These are phyloP conservation scores for Acronicta leporina DNA, from an alignment of 2,888 invertebrate genomes.

Conservation along the genomic window DNA sequence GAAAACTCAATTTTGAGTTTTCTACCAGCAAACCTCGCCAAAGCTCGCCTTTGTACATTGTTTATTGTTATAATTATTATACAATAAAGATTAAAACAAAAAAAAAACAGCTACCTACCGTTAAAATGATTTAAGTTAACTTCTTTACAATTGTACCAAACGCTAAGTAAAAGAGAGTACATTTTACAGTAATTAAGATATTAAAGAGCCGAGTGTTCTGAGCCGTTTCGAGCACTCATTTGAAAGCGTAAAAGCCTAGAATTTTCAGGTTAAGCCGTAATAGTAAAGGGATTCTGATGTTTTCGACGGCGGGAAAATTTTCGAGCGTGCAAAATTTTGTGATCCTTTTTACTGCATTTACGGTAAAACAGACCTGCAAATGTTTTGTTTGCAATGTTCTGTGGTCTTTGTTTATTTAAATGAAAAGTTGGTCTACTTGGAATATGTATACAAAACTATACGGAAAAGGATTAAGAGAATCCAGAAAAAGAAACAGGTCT, in stretches of 20 bases:
- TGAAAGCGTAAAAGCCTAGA: constrained; percentile 66
- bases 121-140: too few species aligned
- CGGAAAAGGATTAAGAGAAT: not conserved
- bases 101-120: too few species aligned
- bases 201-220: constrained; percentile 71
- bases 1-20: too few species aligned
- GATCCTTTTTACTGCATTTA: constrained; percentile 50
- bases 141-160: constrained; percentile 25
- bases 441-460: constrained; percentile 7
- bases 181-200: constrained; percentile 74
- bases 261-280: constrained; percentile 65
- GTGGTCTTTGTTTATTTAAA: constrained; percentile 5
- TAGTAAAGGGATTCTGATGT: constrained; percentile 62
- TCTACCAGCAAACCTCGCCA: too few species aligned
- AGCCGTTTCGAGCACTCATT: constrained; percentile 68
- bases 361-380: constrained; percentile 28
- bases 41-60: too few species aligned
- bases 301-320: constrained; percentile 55
- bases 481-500: not conserved
- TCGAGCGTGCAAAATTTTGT: constrained; percentile 46
- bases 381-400: constrained; percentile 26
- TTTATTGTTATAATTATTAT: too few species aligned
- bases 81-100: too few species aligned
- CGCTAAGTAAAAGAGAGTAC: constrained; percentile 62
- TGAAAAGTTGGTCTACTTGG: constrained; percentile 30